A percentile compares a stretch with the other conserved stretches of the same genome.
These are phyloP conservation scores for Planiliza haematocheilus DNA, from an alignment of 2,113 vertebrate genomes.

Conservation along the genomic window DNA sequence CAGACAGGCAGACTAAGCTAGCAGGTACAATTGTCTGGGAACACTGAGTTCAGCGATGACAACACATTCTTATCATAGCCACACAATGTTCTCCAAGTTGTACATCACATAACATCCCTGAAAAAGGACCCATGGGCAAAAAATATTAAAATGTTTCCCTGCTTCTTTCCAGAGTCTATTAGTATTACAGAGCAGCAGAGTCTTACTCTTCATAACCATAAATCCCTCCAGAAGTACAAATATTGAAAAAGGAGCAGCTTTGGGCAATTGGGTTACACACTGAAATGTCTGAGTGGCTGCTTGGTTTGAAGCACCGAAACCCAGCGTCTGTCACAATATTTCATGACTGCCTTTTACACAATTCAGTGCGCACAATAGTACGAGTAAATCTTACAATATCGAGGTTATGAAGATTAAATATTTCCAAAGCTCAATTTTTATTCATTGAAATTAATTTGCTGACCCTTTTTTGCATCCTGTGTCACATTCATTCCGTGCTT, in stretches of 20 bases:
- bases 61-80: slow-evolving; percentile 66
- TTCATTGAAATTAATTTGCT: not conserved
- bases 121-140: slow-evolving; percentile 48
- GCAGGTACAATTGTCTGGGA: slow-evolving; percentile 56
- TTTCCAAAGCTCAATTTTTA: not conserved
- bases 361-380: too few species aligned
- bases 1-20: slow-evolving; percentile 9
- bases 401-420: not conserved
- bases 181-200: slow-evolving; percentile 42
- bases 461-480: not conserved
- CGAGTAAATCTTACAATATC: not conserved
- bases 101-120: slow-evolving; percentile 49
- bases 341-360: not conserved
- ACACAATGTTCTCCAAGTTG: slow-evolving; percentile 56
- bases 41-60: slow-evolving; percentile 54
- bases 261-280: slow-evolving; percentile 47
- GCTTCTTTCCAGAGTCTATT: slow-evolving; percentile 44
- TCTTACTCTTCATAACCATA: slow-evolving; percentile 60
- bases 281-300: slow-evolving; percentile 20
- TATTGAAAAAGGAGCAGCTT: slow-evolving; percentile 64
- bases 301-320: slow-evolving; percentile 30
- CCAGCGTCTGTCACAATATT: slow-evolving; percentile 23
- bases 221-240: slow-evolving; percentile 59
- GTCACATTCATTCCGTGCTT: slow-evolving; percentile 9
- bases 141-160: slow-evolving; percentile 42